Base-by-base conservation (phyloP, 1,140 invertebrate species). In the Eueides isabella region DNA sequence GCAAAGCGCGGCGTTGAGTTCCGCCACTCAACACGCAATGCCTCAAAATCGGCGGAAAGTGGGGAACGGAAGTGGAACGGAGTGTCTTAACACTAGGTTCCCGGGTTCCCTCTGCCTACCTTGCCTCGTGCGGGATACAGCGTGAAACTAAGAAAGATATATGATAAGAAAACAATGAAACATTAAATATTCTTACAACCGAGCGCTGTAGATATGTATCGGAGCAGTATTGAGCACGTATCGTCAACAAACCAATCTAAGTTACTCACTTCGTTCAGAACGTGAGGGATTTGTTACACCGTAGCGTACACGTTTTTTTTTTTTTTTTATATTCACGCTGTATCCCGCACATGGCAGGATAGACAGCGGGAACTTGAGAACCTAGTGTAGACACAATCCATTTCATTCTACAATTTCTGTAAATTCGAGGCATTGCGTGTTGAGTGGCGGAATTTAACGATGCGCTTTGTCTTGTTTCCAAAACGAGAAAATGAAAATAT, bases 211-310 rank as follows among this genome's bases (percentile, higher is more conserved):
- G 35, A 38, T 14, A 5, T 38, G 35, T 38, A 33, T 16, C 48
- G 31, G 48, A 69, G 30, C 61, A 30, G 33, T 69, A 61, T 69
- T 35, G 67, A 35, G 55, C 61, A 63, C 67, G 48, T 69, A 69
- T 61, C 30, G 67, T 61, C 61, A 69, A 69, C 67, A 69, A 69
- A 61, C 48, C 67, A 69, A 69, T 69, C 48, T 61, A 69, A 69
- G 67, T 69, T 69, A 31, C 26, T 69, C 67, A 69, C 67, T 61
- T 28, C 31, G 67, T 4, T 23, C 5, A 16, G 28, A 68, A 68
- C 55, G 31, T 69, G 30, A 28, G 44, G 11, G 2, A 16, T 16
- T 33, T 19, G 19, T 61, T 31, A 69, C 67, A 69, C 67, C 67
- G 67, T 33, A 3, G 30, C n/a, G 7, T 31, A 63, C 6, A 48